Conservation (phyloP, 2,888 invertebrate genomes). For the Eumacrocentrus americanus region DNA sequence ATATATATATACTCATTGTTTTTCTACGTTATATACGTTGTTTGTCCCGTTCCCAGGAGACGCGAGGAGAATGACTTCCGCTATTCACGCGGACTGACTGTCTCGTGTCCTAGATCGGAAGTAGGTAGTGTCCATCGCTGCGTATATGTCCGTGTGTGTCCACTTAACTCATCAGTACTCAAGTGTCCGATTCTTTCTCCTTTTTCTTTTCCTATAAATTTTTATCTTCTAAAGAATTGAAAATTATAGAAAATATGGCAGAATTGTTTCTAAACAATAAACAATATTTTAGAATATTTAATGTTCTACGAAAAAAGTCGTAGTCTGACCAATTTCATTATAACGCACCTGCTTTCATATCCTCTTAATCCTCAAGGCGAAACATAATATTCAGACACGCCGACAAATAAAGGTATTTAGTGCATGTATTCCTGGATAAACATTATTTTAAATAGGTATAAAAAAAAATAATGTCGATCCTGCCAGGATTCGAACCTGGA, state of each 20-base stretch:
- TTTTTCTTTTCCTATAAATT: too few relatives aligned
- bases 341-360: too few relatives aligned
- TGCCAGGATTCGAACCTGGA: constrained; percentile 64
- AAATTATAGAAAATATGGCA: too few relatives aligned
- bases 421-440: too few relatives aligned
- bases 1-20: background rate
- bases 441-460: constrained; percentile 3
- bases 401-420: too few relatives aligned
- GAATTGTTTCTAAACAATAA: too few relatives aligned
- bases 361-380: too few relatives aligned
- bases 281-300: too few relatives aligned
- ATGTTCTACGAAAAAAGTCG: background rate
- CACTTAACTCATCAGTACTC: too few relatives aligned
- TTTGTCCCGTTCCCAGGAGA: background rate
- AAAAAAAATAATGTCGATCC: constrained; percentile 45
- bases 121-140: constrained; percentile 1
- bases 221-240: too few relatives aligned
- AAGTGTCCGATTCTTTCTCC: too few relatives aligned
- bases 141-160: background rate
- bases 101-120: constrained; percentile 19
- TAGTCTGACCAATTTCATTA: background rate
- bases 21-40: background rate
- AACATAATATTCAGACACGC: too few relatives aligned
- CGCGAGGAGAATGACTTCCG: constrained; percentile 8
- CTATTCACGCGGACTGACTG: constrained; percentile 5